Percentiles rank a stretch among this genome's conserved stretches.
phyloP scores from a whole-genome alignment of 2,888 invertebrate species.

The Lithosia quadra region DNA sequence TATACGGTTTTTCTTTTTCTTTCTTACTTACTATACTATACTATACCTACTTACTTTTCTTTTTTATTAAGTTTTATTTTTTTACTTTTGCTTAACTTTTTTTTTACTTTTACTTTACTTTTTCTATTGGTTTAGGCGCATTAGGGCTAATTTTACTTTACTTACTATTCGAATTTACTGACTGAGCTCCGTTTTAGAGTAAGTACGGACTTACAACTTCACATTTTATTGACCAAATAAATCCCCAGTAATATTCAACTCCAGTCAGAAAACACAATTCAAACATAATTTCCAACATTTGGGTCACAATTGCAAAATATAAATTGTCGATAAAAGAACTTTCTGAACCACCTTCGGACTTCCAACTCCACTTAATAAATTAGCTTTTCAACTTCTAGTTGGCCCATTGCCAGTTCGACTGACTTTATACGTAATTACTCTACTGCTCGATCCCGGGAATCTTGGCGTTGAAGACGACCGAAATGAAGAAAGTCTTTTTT shows the following conservation, averaged over 20 bases:
- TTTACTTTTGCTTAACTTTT: too few species aligned
- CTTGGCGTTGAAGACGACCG: constrained; percentile 9
- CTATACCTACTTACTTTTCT: too few species aligned
- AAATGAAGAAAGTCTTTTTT: constrained; percentile 24
- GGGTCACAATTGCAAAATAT: constrained; percentile 3
- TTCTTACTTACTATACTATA: too few species aligned
- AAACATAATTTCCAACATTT: background rate
- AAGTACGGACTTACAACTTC: too few species aligned
- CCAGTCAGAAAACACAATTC: background rate
- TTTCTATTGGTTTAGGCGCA: too few species aligned
- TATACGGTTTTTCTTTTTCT: too few species aligned
- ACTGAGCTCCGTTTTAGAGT: too few species aligned
- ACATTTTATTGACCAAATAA: background rate
- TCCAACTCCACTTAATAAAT: constrained; percentile 26
- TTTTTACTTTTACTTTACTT: too few species aligned
- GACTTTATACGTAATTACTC: constrained; percentile 39
- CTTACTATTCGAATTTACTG: too few species aligned
- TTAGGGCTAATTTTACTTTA: too few species aligned
- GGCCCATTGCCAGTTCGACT: constrained; percentile 33
- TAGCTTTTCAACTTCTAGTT: constrained; percentile 30
- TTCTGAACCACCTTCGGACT: constrained; percentile 16
- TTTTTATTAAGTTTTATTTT: too few species aligned
- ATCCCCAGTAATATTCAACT: background rate
- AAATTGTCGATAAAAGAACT: constrained; percentile 15
- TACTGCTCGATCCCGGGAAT: constrained; percentile 26